A percentile compares a stretch with the other conserved stretches of the same genome.
Conservation (phyloP, 2,113 vertebrate species). For the Apeltes quadracus region DNA sequence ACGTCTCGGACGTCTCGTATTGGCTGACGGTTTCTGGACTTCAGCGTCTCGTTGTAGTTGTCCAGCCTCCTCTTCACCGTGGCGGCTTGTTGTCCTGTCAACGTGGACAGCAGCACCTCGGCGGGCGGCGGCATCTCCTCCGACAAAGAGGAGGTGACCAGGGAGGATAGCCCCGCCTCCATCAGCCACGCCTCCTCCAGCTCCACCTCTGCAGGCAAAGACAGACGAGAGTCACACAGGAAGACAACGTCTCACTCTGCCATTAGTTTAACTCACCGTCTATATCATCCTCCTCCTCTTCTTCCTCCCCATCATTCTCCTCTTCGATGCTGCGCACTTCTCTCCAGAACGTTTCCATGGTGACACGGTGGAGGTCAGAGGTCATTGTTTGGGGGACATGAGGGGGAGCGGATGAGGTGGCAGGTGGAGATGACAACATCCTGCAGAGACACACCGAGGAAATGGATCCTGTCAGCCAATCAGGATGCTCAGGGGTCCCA, state of each 20-base stretch:
- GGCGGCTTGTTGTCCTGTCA: conserved; percentile 90
- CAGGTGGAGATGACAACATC: conserved; percentile 46
- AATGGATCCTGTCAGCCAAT: neutral
- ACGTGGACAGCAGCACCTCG: conserved; percentile 89
- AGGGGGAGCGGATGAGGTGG: neutral
- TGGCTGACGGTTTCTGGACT: conserved; percentile 87
- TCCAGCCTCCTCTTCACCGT: conserved; percentile 91
- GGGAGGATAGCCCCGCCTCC: conserved; percentile 89
- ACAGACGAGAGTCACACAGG: neutral
- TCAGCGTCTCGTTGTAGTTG: conserved; percentile 91
- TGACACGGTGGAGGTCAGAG: conserved; percentile 4
- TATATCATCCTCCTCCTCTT: conserved; percentile 59
- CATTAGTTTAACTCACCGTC: conserved; percentile 49
- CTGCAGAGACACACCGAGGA: conserved; percentile 14
- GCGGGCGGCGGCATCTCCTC: conserved; percentile 80
- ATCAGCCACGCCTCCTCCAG: conserved; percentile 94
- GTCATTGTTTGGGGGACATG: neutral
- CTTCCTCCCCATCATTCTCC: conserved; percentile 43
- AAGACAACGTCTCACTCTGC: neutral
- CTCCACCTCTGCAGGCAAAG: conserved; percentile 84
- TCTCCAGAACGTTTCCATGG: conserved; percentile 71
- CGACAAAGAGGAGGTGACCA: conserved; percentile 80
- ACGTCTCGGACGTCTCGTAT: conserved; percentile 90
- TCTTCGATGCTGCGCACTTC: conserved; percentile 68
- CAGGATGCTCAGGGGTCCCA: neutral